Evolutionary conservation across 2,797 vertebrate species (phyloP).

Genomic region (Novumbra hubbsi): DNA sequence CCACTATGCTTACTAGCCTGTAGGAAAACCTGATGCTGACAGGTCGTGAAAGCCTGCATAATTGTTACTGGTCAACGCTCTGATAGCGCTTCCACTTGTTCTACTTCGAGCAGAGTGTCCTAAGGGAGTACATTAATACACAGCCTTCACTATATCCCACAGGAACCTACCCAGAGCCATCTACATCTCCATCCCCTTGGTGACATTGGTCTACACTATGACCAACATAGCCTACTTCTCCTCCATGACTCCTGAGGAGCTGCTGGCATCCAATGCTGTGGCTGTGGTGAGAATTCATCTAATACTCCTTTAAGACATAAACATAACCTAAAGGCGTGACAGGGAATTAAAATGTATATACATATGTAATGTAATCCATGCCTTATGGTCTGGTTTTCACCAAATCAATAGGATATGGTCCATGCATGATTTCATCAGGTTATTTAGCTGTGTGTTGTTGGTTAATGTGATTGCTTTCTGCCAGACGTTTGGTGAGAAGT

Average conservation of each 20-base stretch:
- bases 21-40: no score
- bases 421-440: neutral
- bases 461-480: neutral
- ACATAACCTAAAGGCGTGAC: no score
- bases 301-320: neutral
- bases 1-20: no score
- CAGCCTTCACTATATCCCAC: constrained; percentile 24
- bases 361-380: no score
- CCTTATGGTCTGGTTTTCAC: no score
- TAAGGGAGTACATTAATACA: neutral
- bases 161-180: constrained; percentile 98
- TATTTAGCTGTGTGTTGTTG: neutral
- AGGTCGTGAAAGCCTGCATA: no score
- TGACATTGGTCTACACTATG: constrained; percentile 94
- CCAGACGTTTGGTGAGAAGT: constrained; percentile 95
- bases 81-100: no score
- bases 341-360: no score
- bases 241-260: constrained; percentile 94
- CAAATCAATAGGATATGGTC: neutral
- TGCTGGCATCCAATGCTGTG: constrained; percentile 93
- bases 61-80: no score
- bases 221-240: constrained; percentile 98
- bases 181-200: constrained; percentile 97
- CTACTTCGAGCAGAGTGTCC: no score
- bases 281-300: constrained; percentile 86